Base-by-base conservation (phyloP, 2,888 invertebrate species). In the Pseudoips prasinana region DNA sequence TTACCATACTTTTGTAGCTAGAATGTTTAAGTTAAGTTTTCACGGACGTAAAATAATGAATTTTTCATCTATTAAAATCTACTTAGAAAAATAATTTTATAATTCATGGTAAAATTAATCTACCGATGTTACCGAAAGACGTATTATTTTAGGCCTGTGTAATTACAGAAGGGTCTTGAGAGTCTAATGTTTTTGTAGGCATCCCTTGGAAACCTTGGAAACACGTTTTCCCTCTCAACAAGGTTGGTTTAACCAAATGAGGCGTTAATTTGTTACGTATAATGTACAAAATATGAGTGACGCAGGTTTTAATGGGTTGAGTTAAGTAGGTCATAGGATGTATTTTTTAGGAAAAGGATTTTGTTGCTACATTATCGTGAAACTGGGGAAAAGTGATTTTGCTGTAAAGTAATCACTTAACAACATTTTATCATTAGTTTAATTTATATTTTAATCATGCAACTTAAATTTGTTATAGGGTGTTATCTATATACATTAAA, bases 171-270 rank as follows among this genome's bases (percentile, higher is more conserved):
- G 31, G 39, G 45, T 41, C 45, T 49, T 39, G 44, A 46, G 47
- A 44, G 35, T 34, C 33, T 40, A 39, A 53, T 58, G 54, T 61
- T 64, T 62, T 54, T 50, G 47, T 54, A 52, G 49, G 44, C 30
- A 30, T 42, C 41, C 53, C 36, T 36, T 45, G 52, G 57, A 58
- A 65, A 58, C 62, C 55, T 53, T 58, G 38, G 50, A 53, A 69
- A 74, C 73, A 74, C 45, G 72, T 37, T 63, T 71, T 66, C 51
- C 54, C 73, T 71, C 63, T 73, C 58, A 64, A 48, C 28, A 39
- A 51, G 43, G 58, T 40, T 57, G 43, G 39, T 41, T 35, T 28
- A 39, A 46, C 33, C 46, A 51, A 64, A 66, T 61, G 56, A 58
- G 44, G 40, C 41, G 49, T 57, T 60, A 59, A 61, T 63, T 62